A percentile compares a stretch with the other conserved stretches of the same genome.
Evolutionary conservation across 2,888 invertebrate genomes (phyloP).

Genomic region (Andrena bucephala): DNA sequence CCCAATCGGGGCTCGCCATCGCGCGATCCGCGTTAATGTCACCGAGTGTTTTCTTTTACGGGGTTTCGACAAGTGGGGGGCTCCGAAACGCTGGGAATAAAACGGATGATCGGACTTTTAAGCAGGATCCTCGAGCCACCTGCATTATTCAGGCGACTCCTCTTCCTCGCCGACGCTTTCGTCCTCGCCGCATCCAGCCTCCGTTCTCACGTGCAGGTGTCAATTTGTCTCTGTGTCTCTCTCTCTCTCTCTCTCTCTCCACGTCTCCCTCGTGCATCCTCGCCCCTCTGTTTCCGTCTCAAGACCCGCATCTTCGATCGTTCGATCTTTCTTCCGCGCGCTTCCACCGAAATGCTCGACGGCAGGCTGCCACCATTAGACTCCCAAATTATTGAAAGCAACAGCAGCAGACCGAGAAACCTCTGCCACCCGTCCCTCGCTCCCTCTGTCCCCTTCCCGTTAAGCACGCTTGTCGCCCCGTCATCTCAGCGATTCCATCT

Average conservation of each 20-base stretch:
- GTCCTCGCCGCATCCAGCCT: slow-evolving; percentile 62
- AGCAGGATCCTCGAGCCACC: slow-evolving; percentile 67
- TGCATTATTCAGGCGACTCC: slow-evolving; percentile 81
- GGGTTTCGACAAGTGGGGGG: slow-evolving; percentile 19
- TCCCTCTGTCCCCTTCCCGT: slow-evolving; percentile 5
- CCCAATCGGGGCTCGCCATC: slow-evolving; percentile 17
- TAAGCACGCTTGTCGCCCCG: slow-evolving; percentile 39
- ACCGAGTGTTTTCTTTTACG: slow-evolving; percentile 48
- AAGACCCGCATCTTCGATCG: slow-evolving; percentile 4
- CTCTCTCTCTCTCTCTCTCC: slow-evolving; percentile 20
- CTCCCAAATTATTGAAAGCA: slow-evolving; percentile 84
- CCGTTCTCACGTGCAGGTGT: slow-evolving; percentile 76
- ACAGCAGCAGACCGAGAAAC: slow-evolving; percentile 67
- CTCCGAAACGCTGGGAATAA: slow-evolving; percentile 54
- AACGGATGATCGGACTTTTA: slow-evolving; percentile 78
- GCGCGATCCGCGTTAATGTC: slow-evolving; percentile 42
- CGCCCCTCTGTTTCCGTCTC: slow-evolving; percentile 20
- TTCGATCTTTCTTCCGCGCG: slow-evolving; percentile 25
- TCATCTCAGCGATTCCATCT: slow-evolving; percentile 40
- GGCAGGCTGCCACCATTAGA: slow-evolving; percentile 77
- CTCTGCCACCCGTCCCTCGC: background rate
- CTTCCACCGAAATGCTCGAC: slow-evolving; percentile 51
- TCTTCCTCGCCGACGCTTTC: slow-evolving; percentile 58
- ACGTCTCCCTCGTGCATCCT: slow-evolving; percentile 5
- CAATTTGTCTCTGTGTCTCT: slow-evolving; percentile 74